Percentiles rank a stretch among this genome's conserved stretches.
Conservation (phyloP, 2,888 invertebrate species). For the Busseola fusca region DNA sequence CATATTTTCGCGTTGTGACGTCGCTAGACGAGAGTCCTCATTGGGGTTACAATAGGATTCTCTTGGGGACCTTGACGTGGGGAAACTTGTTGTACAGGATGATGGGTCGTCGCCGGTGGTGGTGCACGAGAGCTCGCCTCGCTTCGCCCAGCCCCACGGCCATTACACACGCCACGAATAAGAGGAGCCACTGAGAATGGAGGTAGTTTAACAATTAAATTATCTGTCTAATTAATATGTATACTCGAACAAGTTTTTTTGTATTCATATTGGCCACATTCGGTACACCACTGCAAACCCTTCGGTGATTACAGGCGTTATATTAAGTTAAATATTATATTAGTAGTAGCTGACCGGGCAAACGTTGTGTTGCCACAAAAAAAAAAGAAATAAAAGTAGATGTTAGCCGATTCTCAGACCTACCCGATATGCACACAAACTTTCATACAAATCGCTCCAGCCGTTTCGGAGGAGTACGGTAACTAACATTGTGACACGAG, state of each 20-base stretch:
- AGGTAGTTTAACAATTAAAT: background rate
- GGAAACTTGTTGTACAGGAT: constrained; percentile 50
- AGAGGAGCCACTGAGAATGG: constrained; percentile 61
- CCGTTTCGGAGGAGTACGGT: no score
- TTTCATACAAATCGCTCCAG: no score
- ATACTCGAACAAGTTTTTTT: background rate
- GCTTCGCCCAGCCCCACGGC: constrained; percentile 35
- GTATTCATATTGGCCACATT: background rate
- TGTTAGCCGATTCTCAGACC: no score
- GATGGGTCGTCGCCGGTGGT: constrained; percentile 47
- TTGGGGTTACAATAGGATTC: constrained; percentile 22
- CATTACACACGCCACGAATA: constrained; percentile 59
- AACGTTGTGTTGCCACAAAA: no score
- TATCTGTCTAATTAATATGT: no score
- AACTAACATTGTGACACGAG: no score
- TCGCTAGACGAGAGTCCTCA: background rate
- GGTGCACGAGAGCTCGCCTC: constrained; percentile 23
- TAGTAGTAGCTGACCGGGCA: no score
- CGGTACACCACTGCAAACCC: background rate
- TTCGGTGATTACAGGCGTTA: background rate
- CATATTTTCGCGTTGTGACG: constrained; percentile 5
- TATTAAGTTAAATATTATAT: background rate
- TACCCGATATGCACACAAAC: no score
- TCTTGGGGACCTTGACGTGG: constrained; percentile 34
- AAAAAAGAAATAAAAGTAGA: no score